Percentiles rank a stretch among this genome's conserved stretches.
phyloP scores from a whole-genome alignment of 2,888 invertebrate species.

The Rhopalosiphum nymphaeae region DNA sequence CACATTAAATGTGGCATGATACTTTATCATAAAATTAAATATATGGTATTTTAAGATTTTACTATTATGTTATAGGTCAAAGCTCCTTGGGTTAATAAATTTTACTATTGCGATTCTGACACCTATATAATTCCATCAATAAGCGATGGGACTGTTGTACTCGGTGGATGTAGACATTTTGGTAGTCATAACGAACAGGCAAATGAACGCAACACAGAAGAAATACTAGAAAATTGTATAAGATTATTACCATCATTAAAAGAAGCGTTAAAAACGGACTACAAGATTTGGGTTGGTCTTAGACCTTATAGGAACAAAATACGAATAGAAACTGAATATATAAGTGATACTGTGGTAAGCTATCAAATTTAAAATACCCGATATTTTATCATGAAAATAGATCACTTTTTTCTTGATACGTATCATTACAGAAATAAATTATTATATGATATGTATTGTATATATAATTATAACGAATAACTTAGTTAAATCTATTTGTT shows the following conservation, averaged over 20 bases:
- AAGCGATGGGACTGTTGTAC: slow-evolving; percentile 77
- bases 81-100: slow-evolving; percentile 92
- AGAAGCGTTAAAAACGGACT: slow-evolving; percentile 74
- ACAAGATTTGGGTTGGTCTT: slow-evolving; percentile 77
- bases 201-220: slow-evolving; percentile 80
- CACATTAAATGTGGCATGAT: not conserved
- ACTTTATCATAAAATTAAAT: not conserved
- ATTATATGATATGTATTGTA: not conserved
- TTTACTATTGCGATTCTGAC: slow-evolving; percentile 87
- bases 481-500: slow-evolving; percentile 66
- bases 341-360: slow-evolving; percentile 66
- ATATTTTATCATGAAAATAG: not conserved
- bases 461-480: not conserved
- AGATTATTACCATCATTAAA: slow-evolving; percentile 79
- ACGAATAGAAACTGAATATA: slow-evolving; percentile 79
- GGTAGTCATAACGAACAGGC: slow-evolving; percentile 80
- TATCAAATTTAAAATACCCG: not conserved
- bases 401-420: not conserved
- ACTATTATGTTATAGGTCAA: slow-evolving; percentile 72
- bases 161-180: slow-evolving; percentile 89
- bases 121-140: slow-evolving; percentile 88
- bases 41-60: not conserved
- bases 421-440: not conserved
- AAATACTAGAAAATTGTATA: slow-evolving; percentile 84
- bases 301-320: slow-evolving; percentile 84